Conservation (phyloP, 1,140 invertebrate genomes). For the Solen grandis region DNA sequence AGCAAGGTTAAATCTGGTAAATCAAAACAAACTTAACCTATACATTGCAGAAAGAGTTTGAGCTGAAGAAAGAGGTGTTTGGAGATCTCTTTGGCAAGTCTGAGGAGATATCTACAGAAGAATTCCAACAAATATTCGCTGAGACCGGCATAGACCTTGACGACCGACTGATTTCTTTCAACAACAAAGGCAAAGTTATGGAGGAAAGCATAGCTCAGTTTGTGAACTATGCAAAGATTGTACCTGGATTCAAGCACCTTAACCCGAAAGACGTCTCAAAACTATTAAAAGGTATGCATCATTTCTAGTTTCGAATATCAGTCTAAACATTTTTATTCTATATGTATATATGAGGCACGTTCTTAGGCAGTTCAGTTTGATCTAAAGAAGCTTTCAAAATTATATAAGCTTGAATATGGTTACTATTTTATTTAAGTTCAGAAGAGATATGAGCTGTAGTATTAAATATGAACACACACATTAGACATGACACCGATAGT, state of each 20-base stretch:
- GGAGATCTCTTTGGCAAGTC: conserved; percentile 41
- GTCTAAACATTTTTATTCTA: no score
- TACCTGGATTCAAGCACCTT: conserved; percentile 43
- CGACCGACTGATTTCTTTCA: conserved; percentile 32
- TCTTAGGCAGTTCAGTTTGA: no score
- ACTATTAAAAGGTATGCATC: conserved; percentile 37
- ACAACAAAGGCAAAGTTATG: conserved; percentile 47
- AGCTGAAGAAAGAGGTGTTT: conserved; percentile 45
- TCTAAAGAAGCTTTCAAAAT: no score
- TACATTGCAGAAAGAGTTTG: conserved; percentile 28
- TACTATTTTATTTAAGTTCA: no score
- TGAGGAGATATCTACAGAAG: conserved; percentile 32
- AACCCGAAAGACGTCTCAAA: conserved; percentile 52
- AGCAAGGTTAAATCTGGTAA: no score
- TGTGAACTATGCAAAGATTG: conserved; percentile 51
- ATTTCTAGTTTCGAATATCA: neutral
- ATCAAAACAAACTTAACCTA: no score
- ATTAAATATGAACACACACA: no score
- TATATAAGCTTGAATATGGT: no score
- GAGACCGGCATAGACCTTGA: conserved; percentile 54
- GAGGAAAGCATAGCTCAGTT: conserved; percentile 48
- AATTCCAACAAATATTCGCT: conserved; percentile 54
- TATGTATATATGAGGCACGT: no score
- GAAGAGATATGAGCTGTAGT: no score
- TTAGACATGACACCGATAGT: no score